These are phyloP conservation scores for Cryptosula pallasiana DNA, from an alignment of 2,888 invertebrate genomes.

Conservation along the genomic window DNA sequence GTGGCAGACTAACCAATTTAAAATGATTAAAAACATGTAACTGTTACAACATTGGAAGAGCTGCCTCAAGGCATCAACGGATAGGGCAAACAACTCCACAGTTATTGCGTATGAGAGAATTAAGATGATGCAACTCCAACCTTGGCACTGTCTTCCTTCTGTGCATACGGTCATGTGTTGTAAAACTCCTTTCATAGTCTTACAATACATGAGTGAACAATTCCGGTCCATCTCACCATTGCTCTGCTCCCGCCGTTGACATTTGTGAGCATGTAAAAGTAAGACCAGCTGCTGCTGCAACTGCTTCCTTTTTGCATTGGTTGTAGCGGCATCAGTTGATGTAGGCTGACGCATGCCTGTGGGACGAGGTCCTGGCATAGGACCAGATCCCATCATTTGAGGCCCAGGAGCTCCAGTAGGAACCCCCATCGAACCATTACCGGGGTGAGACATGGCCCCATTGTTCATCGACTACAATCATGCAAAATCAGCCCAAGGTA, in stretches of 20 bases:
- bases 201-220: slow-evolving; percentile 94
- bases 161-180: slow-evolving; percentile 97
- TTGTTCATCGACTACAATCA: slow-evolving; percentile 4
- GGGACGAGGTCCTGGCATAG: neutral
- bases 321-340: slow-evolving; percentile 57
- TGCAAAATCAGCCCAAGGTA: neutral
- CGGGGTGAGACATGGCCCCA: neutral
- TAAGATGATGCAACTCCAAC: too few relatives aligned
- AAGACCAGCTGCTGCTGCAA: slow-evolving; percentile 97
- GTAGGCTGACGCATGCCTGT: neutral
- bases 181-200: slow-evolving; percentile 97
- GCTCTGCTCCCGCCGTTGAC: slow-evolving; percentile 87
- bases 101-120: too few relatives aligned
- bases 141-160: slow-evolving; percentile 63
- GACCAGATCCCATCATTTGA: neutral
- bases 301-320: slow-evolving; percentile 93
- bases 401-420: neutral
- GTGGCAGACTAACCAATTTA: too few relatives aligned
- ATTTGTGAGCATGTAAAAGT: slow-evolving; percentile 96
- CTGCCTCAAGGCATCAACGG: too few relatives aligned
- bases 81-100: too few relatives aligned
- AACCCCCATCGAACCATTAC: neutral
- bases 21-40: too few relatives aligned
- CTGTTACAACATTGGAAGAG: too few relatives aligned
- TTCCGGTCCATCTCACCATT: slow-evolving; percentile 63